Evolutionary conservation across 1,140 invertebrate species (phyloP).

Genomic region (Oryzaephilus surinamensis): DNA sequence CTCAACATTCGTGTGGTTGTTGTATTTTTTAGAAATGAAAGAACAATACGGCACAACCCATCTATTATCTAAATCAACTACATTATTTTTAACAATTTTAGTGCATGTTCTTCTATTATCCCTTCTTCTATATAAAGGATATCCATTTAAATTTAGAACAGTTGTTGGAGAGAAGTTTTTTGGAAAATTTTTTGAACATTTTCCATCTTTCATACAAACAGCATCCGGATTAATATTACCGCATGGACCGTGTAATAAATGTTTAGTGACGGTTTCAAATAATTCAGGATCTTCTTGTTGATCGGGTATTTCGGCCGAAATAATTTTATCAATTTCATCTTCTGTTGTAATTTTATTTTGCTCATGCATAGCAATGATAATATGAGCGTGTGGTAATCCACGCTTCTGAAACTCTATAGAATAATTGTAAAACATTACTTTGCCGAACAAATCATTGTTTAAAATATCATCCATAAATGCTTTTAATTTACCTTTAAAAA

Average conservation of each 20-base stretch:
- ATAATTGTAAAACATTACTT: constrained; percentile 20
- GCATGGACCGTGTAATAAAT: constrained; percentile 37
- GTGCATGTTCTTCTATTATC: constrained; percentile 14
- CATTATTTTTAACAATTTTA: constrained; percentile 3
- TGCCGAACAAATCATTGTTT: constrained; percentile 24
- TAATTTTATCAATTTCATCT: constrained; percentile 36
- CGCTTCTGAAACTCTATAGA: constrained; percentile 33
- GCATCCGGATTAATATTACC: constrained; percentile 27
- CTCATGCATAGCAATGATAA: constrained; percentile 35
- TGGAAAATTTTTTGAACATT: constrained; percentile 32
- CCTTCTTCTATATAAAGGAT: constrained; percentile 33
- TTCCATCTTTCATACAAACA: constrained; percentile 35
- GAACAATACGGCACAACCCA: constrained; percentile 37
- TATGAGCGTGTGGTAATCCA: constrained; percentile 39
- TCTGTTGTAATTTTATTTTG: constrained; percentile 33
- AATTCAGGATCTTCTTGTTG: constrained; percentile 29
- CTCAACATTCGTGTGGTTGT: constrained; percentile 36
- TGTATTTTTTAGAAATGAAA: constrained; percentile 28
- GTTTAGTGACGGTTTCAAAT: constrained; percentile 28
- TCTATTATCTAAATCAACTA: constrained; percentile 16
- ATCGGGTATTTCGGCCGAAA: constrained; percentile 44
- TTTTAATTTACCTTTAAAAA: constrained; percentile 33
- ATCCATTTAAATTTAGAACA: constrained; percentile 32
- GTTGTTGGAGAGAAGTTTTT: constrained; percentile 17
- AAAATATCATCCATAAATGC: constrained; percentile 22